phyloP scores from a whole-genome alignment of 1,140 invertebrate genomes.

The Physella acuta region DNA sequence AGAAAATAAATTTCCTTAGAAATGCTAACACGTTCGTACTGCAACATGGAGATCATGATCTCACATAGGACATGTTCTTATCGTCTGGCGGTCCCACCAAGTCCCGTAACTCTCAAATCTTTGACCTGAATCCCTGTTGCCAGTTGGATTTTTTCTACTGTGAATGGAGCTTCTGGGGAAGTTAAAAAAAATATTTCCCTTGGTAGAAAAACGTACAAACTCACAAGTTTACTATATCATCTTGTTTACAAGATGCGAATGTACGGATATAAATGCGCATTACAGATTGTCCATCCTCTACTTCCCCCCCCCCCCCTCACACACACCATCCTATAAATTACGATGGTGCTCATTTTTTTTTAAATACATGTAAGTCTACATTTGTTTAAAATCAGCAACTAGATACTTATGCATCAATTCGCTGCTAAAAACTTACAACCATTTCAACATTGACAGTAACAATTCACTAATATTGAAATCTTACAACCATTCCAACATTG shows the following conservation, averaged over 20 bases:
- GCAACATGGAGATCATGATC: too few relatives aligned
- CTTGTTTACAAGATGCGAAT: not conserved
- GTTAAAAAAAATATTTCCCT: not conserved
- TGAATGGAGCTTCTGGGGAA: constrained; percentile 45
- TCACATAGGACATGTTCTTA: too few relatives aligned
- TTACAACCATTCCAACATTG: not conserved
- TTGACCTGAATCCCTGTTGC: constrained; percentile 30
- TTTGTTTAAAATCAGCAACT: too few relatives aligned
- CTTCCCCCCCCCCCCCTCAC: not conserved
- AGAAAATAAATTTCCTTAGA: too few relatives aligned
- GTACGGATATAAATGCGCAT: not conserved
- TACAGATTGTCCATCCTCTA: not conserved
- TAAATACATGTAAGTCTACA: too few relatives aligned
- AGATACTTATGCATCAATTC: not conserved
- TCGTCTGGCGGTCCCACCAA: too few relatives aligned
- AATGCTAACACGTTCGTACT: too few relatives aligned
- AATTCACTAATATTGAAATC: not conserved
- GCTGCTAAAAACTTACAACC: not conserved
- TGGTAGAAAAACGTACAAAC: not conserved
- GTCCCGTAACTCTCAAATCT: constrained; percentile 23
- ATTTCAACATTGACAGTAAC: not conserved
- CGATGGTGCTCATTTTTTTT: too few relatives aligned
- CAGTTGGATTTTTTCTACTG: constrained; percentile 40
- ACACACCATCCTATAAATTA: too few relatives aligned
- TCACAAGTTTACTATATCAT: not conserved